Evolutionary conservation across 2,888 invertebrate genomes (phyloP).

Genomic region (Drosophila mulleri): DNA sequence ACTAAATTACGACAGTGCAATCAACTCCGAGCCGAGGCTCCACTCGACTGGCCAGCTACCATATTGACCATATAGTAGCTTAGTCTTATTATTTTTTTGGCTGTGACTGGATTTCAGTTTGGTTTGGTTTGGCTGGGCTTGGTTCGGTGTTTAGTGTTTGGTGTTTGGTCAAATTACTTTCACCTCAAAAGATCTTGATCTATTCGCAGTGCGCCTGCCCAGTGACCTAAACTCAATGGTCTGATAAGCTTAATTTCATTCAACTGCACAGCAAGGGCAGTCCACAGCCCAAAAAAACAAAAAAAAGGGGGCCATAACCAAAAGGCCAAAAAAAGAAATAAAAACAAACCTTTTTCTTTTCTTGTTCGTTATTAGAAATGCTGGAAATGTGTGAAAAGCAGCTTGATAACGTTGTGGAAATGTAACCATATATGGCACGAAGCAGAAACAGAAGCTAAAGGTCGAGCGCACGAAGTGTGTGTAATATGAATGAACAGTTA

Average conservation of each 20-base stretch:
- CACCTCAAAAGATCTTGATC: slow-evolving; percentile 56
- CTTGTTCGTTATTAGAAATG: neutral
- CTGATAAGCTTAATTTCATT: slow-evolving; percentile 70
- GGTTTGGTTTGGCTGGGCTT: neutral
- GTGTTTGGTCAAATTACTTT: slow-evolving; percentile 69
- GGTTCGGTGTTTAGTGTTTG: neutral
- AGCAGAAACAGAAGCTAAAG: neutral
- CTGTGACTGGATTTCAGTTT: slow-evolving; percentile 3
- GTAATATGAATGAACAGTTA: slow-evolving; percentile 5
- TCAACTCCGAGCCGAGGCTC: slow-evolving; percentile 32
- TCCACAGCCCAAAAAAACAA: slow-evolving; percentile 13
- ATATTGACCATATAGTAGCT: slow-evolving; percentile 30
- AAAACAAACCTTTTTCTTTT: slow-evolving; percentile 28
- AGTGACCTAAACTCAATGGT: slow-evolving; percentile 81
- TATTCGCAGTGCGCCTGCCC: slow-evolving; percentile 54
- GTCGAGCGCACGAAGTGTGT: neutral
- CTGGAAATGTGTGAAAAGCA: slow-evolving; percentile 8
- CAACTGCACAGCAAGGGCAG: slow-evolving; percentile 53
- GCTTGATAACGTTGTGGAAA: neutral
- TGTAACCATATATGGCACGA: neutral
- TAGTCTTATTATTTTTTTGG: slow-evolving; percentile 6
- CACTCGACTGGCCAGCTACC: slow-evolving; percentile 51
- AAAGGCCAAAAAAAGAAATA: slow-evolving; percentile 2
- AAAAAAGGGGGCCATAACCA: slow-evolving; percentile 10
- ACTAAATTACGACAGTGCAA: slow-evolving; percentile 75